These are phyloP conservation scores for Zingel zingel DNA, from an alignment of 2,113 vertebrate genomes.

Conservation along the genomic window DNA sequence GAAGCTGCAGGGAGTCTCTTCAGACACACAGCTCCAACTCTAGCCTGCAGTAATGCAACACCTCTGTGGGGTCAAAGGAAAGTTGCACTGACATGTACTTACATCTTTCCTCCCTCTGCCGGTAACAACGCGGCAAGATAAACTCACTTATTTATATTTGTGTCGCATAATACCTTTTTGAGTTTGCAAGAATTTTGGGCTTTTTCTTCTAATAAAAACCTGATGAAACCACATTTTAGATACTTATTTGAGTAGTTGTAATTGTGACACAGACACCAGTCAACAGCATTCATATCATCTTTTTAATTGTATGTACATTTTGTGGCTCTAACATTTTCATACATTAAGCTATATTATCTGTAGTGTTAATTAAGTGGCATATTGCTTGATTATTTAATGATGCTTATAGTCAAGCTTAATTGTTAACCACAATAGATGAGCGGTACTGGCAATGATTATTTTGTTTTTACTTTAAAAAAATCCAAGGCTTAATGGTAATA, in stretches of 20 bases:
- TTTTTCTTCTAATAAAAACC: neutral
- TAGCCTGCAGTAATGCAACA: slow-evolving; percentile 47
- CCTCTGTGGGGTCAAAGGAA: slow-evolving; percentile 44
- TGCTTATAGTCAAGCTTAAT: no score
- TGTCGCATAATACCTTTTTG: no score
- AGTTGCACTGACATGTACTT: slow-evolving; percentile 28
- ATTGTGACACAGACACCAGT: neutral
- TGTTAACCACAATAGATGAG: no score
- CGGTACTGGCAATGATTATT: no score
- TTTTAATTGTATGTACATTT: no score
- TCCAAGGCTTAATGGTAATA: no score
- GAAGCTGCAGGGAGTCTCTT: slow-evolving; percentile 54
- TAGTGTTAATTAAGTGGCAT: no score
- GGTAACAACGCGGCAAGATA: neutral
- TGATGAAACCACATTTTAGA: neutral
- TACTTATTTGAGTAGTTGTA: neutral
- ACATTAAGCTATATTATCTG: no score
- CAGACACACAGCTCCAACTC: slow-evolving; percentile 43
- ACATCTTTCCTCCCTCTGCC: neutral
- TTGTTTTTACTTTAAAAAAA: no score
- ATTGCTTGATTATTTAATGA: no score
- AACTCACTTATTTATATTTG: neutral
- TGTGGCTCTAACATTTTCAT: no score
- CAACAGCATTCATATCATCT: neutral
- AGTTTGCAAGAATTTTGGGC: neutral